A percentile compares a stretch with the other conserved stretches of the same genome.
Conservation (phyloP, 2,797 vertebrate genomes). For the Fratercula arctica region DNA sequence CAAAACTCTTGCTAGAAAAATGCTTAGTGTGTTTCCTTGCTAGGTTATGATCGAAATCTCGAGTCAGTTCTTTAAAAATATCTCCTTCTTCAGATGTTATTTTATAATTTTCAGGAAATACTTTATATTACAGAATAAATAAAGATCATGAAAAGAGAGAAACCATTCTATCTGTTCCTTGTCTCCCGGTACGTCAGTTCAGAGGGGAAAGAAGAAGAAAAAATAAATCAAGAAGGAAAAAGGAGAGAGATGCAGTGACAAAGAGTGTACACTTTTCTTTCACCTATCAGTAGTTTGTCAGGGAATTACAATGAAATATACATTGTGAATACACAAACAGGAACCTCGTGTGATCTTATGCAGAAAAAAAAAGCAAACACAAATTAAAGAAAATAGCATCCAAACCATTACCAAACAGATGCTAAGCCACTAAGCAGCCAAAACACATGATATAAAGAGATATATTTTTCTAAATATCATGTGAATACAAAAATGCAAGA, state of each 20-base stretch:
- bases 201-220: background rate
- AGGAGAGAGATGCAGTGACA: background rate
- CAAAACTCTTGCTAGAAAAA: background rate
- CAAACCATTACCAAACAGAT: background rate
- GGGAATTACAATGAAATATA: background rate
- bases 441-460: background rate
- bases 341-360: background rate
- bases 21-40: background rate
- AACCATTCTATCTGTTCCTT: background rate
- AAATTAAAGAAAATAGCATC: background rate
- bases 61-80: background rate
- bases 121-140: background rate
- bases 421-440: background rate
- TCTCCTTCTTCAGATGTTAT: background rate
- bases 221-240: background rate
- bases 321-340: background rate
- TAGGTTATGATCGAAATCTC: background rate
- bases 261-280: background rate
- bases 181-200: background rate
- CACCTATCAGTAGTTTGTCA: background rate
- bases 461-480: background rate
- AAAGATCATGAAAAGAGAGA: background rate
- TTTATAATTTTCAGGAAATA: background rate
- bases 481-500: background rate
- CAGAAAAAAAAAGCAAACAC: background rate